Evolutionary conservation across 2,888 invertebrate genomes (phyloP).

Genomic region (Ectobius pallidus): DNA sequence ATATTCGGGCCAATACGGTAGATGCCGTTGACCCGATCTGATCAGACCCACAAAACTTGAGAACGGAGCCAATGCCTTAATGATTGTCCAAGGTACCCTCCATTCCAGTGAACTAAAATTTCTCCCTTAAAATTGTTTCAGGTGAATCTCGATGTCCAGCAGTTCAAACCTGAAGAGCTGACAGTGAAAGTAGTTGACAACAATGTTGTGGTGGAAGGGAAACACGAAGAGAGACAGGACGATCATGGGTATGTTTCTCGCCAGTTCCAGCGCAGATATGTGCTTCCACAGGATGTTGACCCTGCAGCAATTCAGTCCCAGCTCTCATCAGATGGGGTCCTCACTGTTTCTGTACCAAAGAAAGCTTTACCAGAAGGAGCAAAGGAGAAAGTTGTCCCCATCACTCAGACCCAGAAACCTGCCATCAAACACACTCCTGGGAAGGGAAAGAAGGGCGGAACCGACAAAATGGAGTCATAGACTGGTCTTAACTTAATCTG

Average conservation of each 20-base stretch:
- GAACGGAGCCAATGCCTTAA: too few relatives aligned
- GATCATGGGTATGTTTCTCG: conserved; percentile 52
- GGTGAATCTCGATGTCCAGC: conserved; percentile 50
- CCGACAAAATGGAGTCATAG: too few relatives aligned
- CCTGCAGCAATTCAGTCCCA: conserved; percentile 51
- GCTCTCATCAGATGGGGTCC: too few relatives aligned
- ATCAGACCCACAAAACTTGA: too few relatives aligned
- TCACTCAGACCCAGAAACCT: conserved; percentile 28
- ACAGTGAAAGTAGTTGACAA: conserved; percentile 52
- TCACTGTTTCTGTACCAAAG: conserved; percentile 52
- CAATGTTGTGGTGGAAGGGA: conserved; percentile 51
- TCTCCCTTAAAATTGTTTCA: too few relatives aligned
- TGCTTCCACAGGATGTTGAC: conserved; percentile 51
- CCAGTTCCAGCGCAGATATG: conserved; percentile 52
- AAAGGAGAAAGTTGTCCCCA: conserved; percentile 24
- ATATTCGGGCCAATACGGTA: too few relatives aligned
- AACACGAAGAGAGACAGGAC: conserved; percentile 52
- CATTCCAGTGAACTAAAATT: too few relatives aligned
- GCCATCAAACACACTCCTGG: conserved; percentile 2
- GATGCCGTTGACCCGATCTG: too few relatives aligned
- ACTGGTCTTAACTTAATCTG: too few relatives aligned
- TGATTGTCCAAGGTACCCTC: too few relatives aligned
- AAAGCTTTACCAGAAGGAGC: conserved; percentile 40
- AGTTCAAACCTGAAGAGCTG: conserved; percentile 52
- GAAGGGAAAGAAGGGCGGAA: background rate